phyloP scores from a whole-genome alignment of 2,797 vertebrate species.

The Etheostoma perlongum region DNA sequence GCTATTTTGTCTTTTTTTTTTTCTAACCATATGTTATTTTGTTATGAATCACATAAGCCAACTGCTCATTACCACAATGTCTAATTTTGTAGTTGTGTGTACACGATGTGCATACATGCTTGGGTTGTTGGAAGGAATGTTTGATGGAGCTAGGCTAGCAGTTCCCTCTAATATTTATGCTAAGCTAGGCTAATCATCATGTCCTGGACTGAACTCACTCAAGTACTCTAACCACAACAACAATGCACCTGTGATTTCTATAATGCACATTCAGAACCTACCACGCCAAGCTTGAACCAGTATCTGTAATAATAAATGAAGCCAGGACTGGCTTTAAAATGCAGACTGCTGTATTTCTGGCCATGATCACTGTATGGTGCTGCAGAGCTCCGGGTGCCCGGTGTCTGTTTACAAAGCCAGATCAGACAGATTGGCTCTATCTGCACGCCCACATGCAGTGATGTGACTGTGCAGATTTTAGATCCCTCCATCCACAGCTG shows the following conservation, averaged over 20 bases:
- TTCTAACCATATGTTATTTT: too few species aligned
- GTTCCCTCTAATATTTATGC: not conserved
- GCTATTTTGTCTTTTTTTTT: too few species aligned
- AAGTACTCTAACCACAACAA: not conserved
- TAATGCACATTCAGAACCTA: not conserved
- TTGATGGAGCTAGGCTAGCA: not conserved
- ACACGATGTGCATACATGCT: not conserved
- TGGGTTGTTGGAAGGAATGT: not conserved
- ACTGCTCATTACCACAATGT: not conserved
- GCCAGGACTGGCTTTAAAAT: not conserved
- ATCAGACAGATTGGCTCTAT: conserved; percentile 29
- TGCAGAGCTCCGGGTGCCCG: conserved; percentile 19
- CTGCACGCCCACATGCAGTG: not conserved
- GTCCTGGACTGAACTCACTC: not conserved
- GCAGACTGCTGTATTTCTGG: conserved; percentile 1
- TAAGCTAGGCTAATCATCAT: not conserved
- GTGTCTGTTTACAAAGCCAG: conserved; percentile 30
- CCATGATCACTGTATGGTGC: not conserved
- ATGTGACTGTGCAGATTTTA: conserved; percentile 25
- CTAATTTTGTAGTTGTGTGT: not conserved
- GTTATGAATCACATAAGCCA: not conserved
- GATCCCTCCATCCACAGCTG: conserved; percentile 20
- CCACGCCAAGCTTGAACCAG: not conserved
- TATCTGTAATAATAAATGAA: conserved; percentile 4
- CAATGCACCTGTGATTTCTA: not conserved